Conservation (phyloP, 2,113 vertebrate species). For the Bambusicola thoracicus region DNA sequence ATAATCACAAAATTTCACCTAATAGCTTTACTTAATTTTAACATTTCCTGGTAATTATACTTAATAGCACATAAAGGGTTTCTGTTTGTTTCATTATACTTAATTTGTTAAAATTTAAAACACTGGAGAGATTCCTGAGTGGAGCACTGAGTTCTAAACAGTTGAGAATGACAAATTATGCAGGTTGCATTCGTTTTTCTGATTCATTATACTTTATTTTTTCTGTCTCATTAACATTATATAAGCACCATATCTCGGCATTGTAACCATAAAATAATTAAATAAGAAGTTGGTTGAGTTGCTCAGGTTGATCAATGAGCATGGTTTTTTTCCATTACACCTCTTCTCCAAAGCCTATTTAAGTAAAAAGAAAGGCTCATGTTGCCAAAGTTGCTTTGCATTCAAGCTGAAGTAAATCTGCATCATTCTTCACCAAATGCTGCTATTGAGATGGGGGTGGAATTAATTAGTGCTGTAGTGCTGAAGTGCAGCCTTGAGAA, state of each 20-base stretch:
- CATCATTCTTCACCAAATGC: neutral
- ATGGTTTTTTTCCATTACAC: neutral
- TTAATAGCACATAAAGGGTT: neutral
- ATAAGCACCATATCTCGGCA: neutral
- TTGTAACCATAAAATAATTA: neutral
- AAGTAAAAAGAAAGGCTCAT: neutral
- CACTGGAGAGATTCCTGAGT: neutral
- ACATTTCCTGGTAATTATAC: neutral
- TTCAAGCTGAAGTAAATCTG: neutral
- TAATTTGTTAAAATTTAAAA: neutral
- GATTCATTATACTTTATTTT: neutral
- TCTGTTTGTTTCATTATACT: neutral
- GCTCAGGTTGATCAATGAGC: neutral
- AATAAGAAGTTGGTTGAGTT: neutral
- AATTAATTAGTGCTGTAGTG: neutral
- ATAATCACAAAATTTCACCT: neutral
- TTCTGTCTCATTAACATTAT: neutral
- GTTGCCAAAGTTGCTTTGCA: neutral
- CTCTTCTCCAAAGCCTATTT: neutral
- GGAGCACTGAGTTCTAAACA: neutral
- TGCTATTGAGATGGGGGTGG: neutral
- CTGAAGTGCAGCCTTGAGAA: neutral
- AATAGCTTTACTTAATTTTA: slow-evolving; percentile 10
- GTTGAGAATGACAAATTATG: neutral
- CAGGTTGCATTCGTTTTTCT: neutral